Base-by-base conservation (phyloP, 1,140 invertebrate genomes). In the Halesus radiatus region DNA sequence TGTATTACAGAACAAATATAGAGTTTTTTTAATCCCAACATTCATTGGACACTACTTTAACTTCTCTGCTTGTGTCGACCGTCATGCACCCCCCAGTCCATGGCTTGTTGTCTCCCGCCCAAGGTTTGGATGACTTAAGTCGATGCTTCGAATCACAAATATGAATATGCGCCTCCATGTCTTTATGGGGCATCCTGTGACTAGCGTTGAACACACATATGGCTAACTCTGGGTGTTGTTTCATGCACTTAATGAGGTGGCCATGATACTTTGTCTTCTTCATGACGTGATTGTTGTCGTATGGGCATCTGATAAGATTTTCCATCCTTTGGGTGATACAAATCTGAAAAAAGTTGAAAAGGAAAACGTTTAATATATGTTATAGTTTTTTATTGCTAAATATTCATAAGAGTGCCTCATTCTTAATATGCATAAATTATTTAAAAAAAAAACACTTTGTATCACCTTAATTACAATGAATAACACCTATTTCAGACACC, bases 201-300 rank as follows among this genome's bases (percentile, higher is more conserved):
- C 50, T 74, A 29, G 70, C 70, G 26, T 74, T 74, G 26, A 29
- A 74, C 4, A 56, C 70, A 74, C 70, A 74, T 23, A 56, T 74
- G 13, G 50, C 13, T 18, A 54, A 18, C 8, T 20, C n/a, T 56
- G 15, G 18, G n/a, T 74, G 22, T 8, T 74, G 23, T 26, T 54
- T 74, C 8, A 52, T 16, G n/a, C 70, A 74, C 22, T 74, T 74
- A 6, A 74, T 26, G n/a, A 74, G 18, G 26, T 74, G 70, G 10
- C 22, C 52, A 13, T 53, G 22, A 23, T 54, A 23, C 26, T 29
- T 74, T 1, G 22, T 13, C 29, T 56, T 74, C 8, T 54, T 18
- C 52, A 74, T 26, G n/a, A 74, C 5, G 26, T 74, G 70, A 3
- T 37, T 54, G 18, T 56, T 53, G 26, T 74, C 22, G 18, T 54